phyloP scores from a whole-genome alignment of 2,888 invertebrate genomes.

The Catocala nupta region DNA sequence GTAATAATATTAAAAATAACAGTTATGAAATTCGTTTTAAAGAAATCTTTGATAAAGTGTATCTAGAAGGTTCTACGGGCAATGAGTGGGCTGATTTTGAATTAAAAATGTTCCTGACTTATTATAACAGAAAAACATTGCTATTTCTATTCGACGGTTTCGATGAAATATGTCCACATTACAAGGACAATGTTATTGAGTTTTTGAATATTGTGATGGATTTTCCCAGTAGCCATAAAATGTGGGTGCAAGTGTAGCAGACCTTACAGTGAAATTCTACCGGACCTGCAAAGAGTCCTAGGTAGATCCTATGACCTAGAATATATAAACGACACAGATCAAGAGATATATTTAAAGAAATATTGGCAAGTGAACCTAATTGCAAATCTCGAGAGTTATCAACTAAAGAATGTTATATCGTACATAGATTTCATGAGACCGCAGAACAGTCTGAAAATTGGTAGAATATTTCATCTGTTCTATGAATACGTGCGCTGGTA shows the following conservation, averaged over 20 bases:
- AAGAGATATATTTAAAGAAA: slow-evolving; percentile 9
- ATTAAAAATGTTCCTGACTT: slow-evolving; percentile 19
- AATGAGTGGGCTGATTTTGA: neutral
- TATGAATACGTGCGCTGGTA: too few relatives aligned
- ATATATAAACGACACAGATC: slow-evolving; percentile 19
- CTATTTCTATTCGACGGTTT: slow-evolving; percentile 32
- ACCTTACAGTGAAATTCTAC: slow-evolving; percentile 32
- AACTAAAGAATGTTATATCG: too few relatives aligned
- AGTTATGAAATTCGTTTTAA: neutral
- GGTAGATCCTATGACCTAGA: slow-evolving; percentile 13
- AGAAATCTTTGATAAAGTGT: slow-evolving; percentile 4
- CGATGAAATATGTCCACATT: slow-evolving; percentile 30
- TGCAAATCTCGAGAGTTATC: neutral
- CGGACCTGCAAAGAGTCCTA: slow-evolving; percentile 13
- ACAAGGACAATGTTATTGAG: slow-evolving; percentile 14
- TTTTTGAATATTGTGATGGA: slow-evolving; percentile 7
- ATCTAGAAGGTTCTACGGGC: slow-evolving; percentile 1
- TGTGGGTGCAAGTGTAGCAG: slow-evolving; percentile 44
- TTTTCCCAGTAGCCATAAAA: slow-evolving; percentile 14
- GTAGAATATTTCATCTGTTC: too few relatives aligned
- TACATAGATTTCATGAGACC: too few relatives aligned
- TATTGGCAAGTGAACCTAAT: neutral
- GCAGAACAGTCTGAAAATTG: too few relatives aligned
- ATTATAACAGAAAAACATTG: slow-evolving; percentile 12
- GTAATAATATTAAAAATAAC: slow-evolving; percentile 7